Evolutionary conservation across 2,888 invertebrate species (phyloP).

Genomic region (Furcula furcula): DNA sequence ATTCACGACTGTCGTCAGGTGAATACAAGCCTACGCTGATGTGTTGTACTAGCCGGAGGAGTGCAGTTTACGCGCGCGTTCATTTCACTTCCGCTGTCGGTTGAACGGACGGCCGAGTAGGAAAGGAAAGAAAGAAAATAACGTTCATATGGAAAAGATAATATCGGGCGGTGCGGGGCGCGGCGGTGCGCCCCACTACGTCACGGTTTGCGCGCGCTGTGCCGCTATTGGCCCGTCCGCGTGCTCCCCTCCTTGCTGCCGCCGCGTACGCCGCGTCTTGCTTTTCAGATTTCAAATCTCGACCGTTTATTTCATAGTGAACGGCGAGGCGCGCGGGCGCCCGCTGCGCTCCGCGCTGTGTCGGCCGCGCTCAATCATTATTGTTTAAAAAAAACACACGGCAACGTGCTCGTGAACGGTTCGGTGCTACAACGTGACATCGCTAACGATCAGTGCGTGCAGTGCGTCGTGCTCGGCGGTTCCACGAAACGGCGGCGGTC

Average conservation of each 20-base stretch:
- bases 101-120: constrained; percentile 72
- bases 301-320: constrained; percentile 80
- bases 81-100: constrained; percentile 77
- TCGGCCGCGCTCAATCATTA: constrained; percentile 38
- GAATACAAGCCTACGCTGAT: constrained; percentile 15
- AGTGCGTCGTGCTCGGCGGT: constrained; percentile 61
- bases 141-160: constrained; percentile 76
- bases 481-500: constrained; percentile 39
- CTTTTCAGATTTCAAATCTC: constrained; percentile 80
- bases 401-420: constrained; percentile 73
- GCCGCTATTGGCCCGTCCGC: constrained; percentile 53
- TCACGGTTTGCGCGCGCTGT: constrained; percentile 63
- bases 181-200: constrained; percentile 58
- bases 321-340: constrained; percentile 62
- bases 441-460: constrained; percentile 73
- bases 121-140: constrained; percentile 77
- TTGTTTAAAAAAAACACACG: constrained; percentile 59
- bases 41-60: constrained; percentile 22
- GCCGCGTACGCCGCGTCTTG: constrained; percentile 75
- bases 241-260: constrained; percentile 52
- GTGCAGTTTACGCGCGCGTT: constrained; percentile 74
- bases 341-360: constrained; percentile 47
- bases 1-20: constrained; percentile 35
- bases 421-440: constrained; percentile 73
- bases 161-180: constrained; percentile 53